Evolutionary conservation across 2,797 vertebrate genomes (phyloP).

Genomic region (Xiphorhynchus erythropygius): DNA sequence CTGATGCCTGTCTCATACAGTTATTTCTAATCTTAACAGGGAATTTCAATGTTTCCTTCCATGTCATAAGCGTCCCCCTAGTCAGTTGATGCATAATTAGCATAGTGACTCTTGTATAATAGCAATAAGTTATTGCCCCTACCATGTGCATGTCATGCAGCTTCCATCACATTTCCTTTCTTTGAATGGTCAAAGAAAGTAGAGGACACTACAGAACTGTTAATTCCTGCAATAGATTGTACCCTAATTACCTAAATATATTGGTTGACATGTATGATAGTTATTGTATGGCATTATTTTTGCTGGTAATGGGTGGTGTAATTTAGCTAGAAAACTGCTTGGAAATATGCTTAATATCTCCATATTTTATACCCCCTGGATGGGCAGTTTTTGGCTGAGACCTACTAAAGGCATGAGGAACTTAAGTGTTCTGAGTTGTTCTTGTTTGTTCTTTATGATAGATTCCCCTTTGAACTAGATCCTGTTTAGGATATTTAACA

Average conservation of each 20-base stretch:
- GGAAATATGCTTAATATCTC: background rate
- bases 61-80: background rate
- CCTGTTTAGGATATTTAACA: background rate
- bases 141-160: background rate
- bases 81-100: background rate
- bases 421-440: background rate
- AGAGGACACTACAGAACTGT: background rate
- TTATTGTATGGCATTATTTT: background rate
- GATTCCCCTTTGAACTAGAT: background rate
- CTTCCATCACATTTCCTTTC: background rate
- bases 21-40: background rate
- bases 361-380: background rate
- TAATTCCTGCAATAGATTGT: background rate
- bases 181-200: background rate
- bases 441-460: background rate
- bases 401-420: background rate
- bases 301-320: background rate
- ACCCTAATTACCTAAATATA: background rate
- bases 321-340: background rate
- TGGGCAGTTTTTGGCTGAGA: background rate
- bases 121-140: background rate
- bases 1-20: background rate
- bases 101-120: background rate
- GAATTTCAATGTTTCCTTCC: background rate
- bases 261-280: background rate